Percentiles rank a stretch among this genome's conserved stretches.
Evolutionary conservation across 1,140 invertebrate genomes (phyloP).

Genomic region (Centruroides sculpturatus): DNA sequence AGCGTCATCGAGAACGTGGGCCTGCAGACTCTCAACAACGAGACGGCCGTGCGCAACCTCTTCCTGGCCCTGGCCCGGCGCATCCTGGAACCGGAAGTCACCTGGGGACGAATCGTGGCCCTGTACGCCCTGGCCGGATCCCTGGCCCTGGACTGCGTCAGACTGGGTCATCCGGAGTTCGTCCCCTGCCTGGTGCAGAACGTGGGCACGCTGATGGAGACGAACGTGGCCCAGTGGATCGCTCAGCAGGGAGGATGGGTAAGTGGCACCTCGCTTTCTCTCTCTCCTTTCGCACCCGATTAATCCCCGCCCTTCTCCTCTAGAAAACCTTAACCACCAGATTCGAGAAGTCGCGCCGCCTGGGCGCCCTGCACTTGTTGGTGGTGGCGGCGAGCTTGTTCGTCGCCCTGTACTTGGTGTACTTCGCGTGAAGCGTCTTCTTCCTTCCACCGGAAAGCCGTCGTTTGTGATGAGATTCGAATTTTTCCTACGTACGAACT

Average conservation of each 20-base stretch:
- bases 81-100: slow-evolving; percentile 38
- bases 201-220: slow-evolving; percentile 45
- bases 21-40: slow-evolving; percentile 28
- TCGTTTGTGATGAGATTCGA: no score
- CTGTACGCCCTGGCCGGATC: slow-evolving; percentile 50
- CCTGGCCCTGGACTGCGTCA: slow-evolving; percentile 50
- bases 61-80: slow-evolving; percentile 42
- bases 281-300: no score
- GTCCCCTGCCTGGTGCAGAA: slow-evolving; percentile 43
- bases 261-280: slow-evolving; percentile 16
- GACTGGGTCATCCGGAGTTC: slow-evolving; percentile 34
- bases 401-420: no score
- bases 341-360: no score
- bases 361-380: no score
- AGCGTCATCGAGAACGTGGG: slow-evolving; percentile 41
- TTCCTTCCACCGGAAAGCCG: no score
- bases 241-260: slow-evolving; percentile 57
- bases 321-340: no score
- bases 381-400: no score
- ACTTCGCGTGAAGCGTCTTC: no score
- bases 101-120: slow-evolving; percentile 51
- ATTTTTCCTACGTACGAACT: no score
- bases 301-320: no score
- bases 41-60: slow-evolving; percentile 37
- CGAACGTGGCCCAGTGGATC: slow-evolving; percentile 49